phyloP scores from a whole-genome alignment of 2,888 invertebrate genomes.

The Yponomeuta malinellus region DNA sequence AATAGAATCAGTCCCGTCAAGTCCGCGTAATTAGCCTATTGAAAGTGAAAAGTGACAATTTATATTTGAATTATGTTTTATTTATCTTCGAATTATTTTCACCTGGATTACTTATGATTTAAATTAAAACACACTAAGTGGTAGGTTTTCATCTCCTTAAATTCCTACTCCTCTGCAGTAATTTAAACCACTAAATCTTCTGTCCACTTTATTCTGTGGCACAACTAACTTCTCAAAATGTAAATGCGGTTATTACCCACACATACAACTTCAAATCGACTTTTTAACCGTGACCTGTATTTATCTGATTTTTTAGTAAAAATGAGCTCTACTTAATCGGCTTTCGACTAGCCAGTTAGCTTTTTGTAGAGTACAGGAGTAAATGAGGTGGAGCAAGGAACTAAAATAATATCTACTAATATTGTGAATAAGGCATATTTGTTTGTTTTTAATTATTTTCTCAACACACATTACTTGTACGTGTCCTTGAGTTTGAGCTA shows the following conservation, averaged over 20 bases:
- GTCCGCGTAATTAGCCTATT: too few species aligned
- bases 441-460: too few species aligned
- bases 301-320: neutral
- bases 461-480: too few species aligned
- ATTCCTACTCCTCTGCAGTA: too few species aligned
- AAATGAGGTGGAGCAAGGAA: neutral
- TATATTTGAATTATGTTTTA: too few species aligned
- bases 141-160: too few species aligned
- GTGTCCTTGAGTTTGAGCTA: too few species aligned
- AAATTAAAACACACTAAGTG: too few species aligned
- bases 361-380: neutral
- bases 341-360: neutral
- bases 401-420: neutral
- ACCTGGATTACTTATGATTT: too few species aligned
- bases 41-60: too few species aligned
- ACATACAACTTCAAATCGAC: constrained; percentile 35
- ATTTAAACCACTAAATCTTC: neutral
- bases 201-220: constrained; percentile 35
- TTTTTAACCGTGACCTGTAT: neutral
- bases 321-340: neutral
- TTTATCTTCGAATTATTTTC: too few species aligned
- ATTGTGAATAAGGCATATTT: neutral
- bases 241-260: constrained; percentile 69
- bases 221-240: constrained; percentile 39
- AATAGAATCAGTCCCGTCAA: too few species aligned